Percentiles rank a stretch among this genome's conserved stretches.
phyloP scores from a whole-genome alignment of 2,113 vertebrate species.

The Lagopus muta region DNA sequence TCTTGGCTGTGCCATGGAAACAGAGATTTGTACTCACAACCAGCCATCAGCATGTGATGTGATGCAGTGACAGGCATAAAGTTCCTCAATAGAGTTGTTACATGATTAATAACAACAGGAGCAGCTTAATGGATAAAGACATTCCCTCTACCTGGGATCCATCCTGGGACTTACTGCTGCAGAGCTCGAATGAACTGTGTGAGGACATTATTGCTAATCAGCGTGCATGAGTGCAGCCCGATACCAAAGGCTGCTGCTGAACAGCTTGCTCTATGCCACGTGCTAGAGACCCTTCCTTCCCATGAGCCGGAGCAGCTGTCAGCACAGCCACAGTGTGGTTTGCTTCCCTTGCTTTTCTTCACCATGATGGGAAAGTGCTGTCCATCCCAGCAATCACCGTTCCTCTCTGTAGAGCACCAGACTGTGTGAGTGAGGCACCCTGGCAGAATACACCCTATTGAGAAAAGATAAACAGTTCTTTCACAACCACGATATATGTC shows the following conservation, averaged over 20 bases:
- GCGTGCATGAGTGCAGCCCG: accelerated
- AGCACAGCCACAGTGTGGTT: not conserved
- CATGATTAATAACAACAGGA: constrained; percentile 8
- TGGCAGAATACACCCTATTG: not conserved
- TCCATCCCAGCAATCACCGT: not conserved
- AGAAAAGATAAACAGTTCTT: not conserved
- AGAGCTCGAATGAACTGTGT: not conserved
- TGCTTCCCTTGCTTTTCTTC: not conserved
- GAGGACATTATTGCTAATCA: constrained; percentile 20
- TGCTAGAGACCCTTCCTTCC: not conserved
- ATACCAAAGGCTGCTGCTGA: not conserved
- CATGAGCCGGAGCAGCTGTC: not conserved
- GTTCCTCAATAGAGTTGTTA: not conserved
- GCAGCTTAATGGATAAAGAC: not conserved
- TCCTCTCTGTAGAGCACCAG: not conserved
- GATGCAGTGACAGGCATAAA: not conserved
- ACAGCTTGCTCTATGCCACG: not conserved
- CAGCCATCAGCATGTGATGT: accelerated
- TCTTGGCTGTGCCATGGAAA: not conserved
- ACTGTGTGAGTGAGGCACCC: not conserved
- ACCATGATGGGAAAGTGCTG: not conserved
- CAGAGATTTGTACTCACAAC: not conserved
- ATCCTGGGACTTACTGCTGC: not conserved
- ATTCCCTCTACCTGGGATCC: not conserved
- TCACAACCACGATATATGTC: not conserved